Base-by-base conservation (phyloP, 2,888 invertebrate species). In the Eumacrocentrus americanus region DNA sequence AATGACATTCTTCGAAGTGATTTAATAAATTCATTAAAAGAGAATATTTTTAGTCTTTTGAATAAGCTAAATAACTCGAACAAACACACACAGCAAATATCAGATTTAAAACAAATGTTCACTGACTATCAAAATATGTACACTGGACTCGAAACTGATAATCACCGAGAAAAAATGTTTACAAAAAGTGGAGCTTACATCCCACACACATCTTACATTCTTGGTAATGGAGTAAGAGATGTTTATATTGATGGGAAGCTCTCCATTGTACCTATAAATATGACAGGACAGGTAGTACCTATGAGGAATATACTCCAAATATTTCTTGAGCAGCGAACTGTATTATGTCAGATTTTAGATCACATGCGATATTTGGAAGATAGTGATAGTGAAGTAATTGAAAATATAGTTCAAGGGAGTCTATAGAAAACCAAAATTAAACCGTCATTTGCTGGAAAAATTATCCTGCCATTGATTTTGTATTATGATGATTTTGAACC, bases 401-500 rank as follows among this genome's bases (percentile, higher is more conserved):
- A 60, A 12, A 64, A 63, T 46, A 58, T 67, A 20, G 44, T 67
- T 16, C 66, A 67, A 6, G 61, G 62, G 25, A 37, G 48, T 37
- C 29, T 65, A 9, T 67, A 65, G 65, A 52, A 58, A 57, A 34
- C 56, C 20, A 65, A 54, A 29, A 29, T 46, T 40, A 6, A 58
- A 20, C 14, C 6, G 1, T 7, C 35, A 47, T 63, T 64, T n/a
- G n/a, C n/a, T n/a, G 25, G 23, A 1, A 20, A 57, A 46, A 46
- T 46, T 6, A 60, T 62, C 6, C 12, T 67, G 1, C 63, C 65
- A 2, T 42, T 67, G 9, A 46, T 62, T 57, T 9, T 66, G 9
- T 66, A 66, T 23, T 61, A 53, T 29, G 66, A 66, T 9, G 60
- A 63, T 55, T 54, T 50, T n/a, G 61, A 67, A 34, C 50, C 60